A percentile compares a stretch with the other conserved stretches of the same genome.
Conservation (phyloP, 64 coral and sea anemone species). For the Porites australiensis region DNA sequence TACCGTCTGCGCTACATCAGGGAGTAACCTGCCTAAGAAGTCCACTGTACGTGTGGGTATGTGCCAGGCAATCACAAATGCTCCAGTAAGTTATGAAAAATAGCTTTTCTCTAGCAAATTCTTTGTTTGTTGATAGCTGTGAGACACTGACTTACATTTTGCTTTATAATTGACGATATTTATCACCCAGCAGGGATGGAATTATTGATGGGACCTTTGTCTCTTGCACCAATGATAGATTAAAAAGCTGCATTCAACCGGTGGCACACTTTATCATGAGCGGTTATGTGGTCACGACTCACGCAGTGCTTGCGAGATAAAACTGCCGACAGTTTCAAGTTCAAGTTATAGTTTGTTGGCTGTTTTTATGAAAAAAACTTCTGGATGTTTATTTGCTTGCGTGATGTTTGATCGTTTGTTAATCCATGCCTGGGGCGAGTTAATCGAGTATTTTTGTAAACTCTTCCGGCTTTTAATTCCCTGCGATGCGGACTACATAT, state of each 20-base stretch:
- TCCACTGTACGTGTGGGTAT: too few species aligned
- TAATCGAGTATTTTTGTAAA: not conserved
- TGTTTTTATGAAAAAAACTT: not conserved
- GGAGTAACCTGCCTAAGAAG: not conserved
- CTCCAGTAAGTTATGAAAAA: not conserved
- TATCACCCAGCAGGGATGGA: conserved; percentile 22
- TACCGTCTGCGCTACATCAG: not conserved
- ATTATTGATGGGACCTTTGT: conserved; percentile 5
- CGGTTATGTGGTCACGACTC: not conserved
- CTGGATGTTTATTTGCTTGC: not conserved
- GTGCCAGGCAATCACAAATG: too few species aligned
- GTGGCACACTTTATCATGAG: not conserved
- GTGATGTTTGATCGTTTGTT: conserved; percentile 26
- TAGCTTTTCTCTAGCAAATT: conserved; percentile 14
- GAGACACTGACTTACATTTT: not conserved
- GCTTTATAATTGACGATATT: conserved; percentile 39
- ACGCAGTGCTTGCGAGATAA: not conserved
- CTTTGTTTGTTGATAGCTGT: not conserved
- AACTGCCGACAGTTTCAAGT: not conserved
- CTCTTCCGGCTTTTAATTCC: conserved; percentile 21
- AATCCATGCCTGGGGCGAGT: not conserved
- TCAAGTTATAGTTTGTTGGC: not conserved
- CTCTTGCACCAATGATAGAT: not conserved
- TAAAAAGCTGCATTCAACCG: not conserved
- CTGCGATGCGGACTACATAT: not conserved